A percentile compares a stretch with the other conserved stretches of the same genome.
Conservation (phyloP, 2,113 vertebrate genomes). For the Semnornis frantzii region DNA sequence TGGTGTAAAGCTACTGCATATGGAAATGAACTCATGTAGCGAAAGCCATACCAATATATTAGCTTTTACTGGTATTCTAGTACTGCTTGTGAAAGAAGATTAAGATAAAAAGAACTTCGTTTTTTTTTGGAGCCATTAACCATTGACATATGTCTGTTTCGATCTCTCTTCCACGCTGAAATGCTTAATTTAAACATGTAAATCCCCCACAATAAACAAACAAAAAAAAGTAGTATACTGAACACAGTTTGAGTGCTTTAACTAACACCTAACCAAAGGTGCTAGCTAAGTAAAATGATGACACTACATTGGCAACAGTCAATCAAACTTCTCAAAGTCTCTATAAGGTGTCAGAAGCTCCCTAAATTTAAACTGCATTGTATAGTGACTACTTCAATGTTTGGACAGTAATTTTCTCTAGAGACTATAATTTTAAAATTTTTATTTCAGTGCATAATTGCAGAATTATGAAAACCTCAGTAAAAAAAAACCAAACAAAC, state of each 20-base stretch:
- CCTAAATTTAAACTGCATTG: background rate
- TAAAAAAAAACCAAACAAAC: background rate
- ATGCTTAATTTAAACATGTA: background rate
- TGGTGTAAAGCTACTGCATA: background rate
- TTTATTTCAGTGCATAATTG: background rate
- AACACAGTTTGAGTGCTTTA: background rate
- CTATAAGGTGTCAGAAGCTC: background rate
- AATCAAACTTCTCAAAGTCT: background rate
- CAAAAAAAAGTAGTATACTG: background rate
- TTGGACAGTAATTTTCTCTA: background rate
- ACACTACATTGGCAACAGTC: background rate
- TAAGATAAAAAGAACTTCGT: background rate
- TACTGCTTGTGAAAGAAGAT: background rate
- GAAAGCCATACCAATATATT: background rate
- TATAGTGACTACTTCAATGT: background rate
- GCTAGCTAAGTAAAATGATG: background rate
- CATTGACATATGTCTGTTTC: background rate
- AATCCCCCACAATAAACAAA: background rate
- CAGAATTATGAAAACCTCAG: background rate
- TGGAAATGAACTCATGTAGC: background rate
- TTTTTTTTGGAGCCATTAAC: background rate
- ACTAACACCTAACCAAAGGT: background rate
- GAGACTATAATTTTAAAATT: background rate
- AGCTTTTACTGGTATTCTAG: background rate
- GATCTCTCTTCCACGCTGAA: background rate